These are phyloP conservation scores for Mimumesa dahlbomi DNA, from an alignment of 2,888 invertebrate genomes.

Conservation along the genomic window DNA sequence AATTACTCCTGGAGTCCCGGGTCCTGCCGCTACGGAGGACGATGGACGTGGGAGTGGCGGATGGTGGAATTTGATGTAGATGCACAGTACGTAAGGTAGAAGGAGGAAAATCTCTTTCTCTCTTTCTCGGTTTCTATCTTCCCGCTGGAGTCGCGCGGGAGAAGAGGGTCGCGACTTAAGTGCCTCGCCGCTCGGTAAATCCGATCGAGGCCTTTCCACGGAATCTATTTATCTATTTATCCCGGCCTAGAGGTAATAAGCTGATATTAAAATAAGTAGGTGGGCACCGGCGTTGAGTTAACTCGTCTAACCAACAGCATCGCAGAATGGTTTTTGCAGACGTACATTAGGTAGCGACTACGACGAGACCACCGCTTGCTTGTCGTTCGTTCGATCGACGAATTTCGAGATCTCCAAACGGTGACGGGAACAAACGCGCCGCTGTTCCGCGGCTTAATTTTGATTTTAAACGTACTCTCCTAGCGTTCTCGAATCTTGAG, in stretches of 20 bases:
- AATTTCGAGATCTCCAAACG: too few relatives aligned
- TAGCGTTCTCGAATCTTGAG: too few relatives aligned
- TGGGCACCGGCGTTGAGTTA: slow-evolving; percentile 49
- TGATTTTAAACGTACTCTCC: too few relatives aligned
- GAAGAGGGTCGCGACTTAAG: slow-evolving; percentile 69
- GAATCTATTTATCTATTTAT: slow-evolving; percentile 80
- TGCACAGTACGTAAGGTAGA: slow-evolving; percentile 64
- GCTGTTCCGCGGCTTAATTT: too few relatives aligned
- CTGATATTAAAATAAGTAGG: slow-evolving; percentile 79
- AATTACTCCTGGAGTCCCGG: slow-evolving; percentile 78
- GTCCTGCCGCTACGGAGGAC: slow-evolving; percentile 71
- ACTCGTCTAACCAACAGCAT: slow-evolving; percentile 41
- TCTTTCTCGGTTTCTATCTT: slow-evolving; percentile 44
- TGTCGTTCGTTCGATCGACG: too few relatives aligned
- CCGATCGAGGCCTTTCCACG: slow-evolving; percentile 77
- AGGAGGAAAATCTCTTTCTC: slow-evolving; percentile 62
- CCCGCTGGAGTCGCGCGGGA: slow-evolving; percentile 42
- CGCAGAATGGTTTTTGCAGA: slow-evolving; percentile 48
- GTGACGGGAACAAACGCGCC: too few relatives aligned
- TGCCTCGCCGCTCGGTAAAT: slow-evolving; percentile 72
- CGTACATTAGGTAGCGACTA: slow-evolving; percentile 27
- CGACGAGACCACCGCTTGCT: background rate
- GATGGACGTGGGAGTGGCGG: slow-evolving; percentile 69
- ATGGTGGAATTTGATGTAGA: slow-evolving; percentile 70
- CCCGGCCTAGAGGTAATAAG: slow-evolving; percentile 75